phyloP scores from a whole-genome alignment of 2,113 vertebrate genomes.

The Riparia riparia region DNA sequence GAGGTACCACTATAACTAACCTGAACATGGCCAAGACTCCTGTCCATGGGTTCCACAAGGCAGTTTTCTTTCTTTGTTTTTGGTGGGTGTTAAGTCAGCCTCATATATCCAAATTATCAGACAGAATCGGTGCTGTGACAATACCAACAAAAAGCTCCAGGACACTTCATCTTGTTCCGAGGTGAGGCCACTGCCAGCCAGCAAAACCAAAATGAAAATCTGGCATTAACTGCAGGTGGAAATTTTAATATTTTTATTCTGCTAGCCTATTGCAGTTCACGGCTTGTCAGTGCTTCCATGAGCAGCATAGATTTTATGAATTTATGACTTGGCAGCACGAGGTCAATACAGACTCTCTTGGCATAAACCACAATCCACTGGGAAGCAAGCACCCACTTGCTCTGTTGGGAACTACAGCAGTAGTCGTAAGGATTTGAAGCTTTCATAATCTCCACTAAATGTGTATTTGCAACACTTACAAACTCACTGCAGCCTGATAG shows the following conservation, averaged over 20 bases:
- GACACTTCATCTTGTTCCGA: not conserved
- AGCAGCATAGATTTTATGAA: conserved; percentile 34
- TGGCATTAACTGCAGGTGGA: conserved; percentile 20
- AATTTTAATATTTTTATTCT: conserved; percentile 4
- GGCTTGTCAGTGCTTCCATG: conserved; percentile 42
- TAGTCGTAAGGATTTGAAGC: not conserved
- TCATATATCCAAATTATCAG: not conserved
- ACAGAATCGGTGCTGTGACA: not conserved
- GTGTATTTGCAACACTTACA: not conserved
- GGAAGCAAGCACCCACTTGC: not conserved
- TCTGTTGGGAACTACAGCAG: not conserved
- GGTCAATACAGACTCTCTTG: not conserved
- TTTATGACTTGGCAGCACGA: conserved; percentile 41
- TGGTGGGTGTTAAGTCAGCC: not conserved
- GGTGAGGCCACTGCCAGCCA: not conserved
- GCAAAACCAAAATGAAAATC: not conserved
- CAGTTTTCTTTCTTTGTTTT: not conserved
- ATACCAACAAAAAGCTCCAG: not conserved
- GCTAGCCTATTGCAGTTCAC: not conserved
- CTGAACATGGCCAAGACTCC: not conserved
- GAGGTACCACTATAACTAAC: not conserved
- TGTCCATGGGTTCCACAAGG: not conserved
- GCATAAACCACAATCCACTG: not conserved
- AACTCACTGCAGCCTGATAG: not conserved
- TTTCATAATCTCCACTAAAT: not conserved